Evolutionary conservation across 2,888 invertebrate species (phyloP).

Genomic region (Frankliniella intonsa): DNA sequence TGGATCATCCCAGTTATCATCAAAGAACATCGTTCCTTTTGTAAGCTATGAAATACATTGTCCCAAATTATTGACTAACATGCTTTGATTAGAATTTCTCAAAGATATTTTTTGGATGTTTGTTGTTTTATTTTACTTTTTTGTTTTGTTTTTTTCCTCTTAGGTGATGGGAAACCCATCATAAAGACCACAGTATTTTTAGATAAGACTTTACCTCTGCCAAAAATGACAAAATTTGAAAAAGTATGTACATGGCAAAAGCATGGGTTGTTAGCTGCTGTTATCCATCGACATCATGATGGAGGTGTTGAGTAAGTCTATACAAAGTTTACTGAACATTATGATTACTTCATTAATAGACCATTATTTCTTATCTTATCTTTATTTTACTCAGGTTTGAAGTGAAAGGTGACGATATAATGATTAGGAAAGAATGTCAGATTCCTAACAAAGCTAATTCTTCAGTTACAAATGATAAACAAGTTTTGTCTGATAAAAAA

Average conservation of each 20-base stretch:
- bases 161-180: neutral
- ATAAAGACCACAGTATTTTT: neutral
- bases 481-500: neutral
- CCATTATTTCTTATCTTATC: neutral
- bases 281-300: neutral
- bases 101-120: neutral
- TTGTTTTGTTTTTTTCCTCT: neutral
- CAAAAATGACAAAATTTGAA: neutral
- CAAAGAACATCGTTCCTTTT: constrained; percentile 16
- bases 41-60: neutral
- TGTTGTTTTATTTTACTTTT: neutral
- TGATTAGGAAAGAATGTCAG: neutral
- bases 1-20: neutral
- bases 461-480: neutral
- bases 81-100: neutral
- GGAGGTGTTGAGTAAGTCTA: neutral
- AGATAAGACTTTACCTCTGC: neutral
- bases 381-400: neutral
- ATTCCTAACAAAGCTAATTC: neutral
- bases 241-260: neutral
- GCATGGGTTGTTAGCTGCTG: neutral
- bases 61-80: neutral
- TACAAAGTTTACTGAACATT: neutral
- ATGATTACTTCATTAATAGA: neutral
- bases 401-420: neutral